phyloP scores from a whole-genome alignment of 2,113 vertebrate genomes.

The Archilochus colubris region DNA sequence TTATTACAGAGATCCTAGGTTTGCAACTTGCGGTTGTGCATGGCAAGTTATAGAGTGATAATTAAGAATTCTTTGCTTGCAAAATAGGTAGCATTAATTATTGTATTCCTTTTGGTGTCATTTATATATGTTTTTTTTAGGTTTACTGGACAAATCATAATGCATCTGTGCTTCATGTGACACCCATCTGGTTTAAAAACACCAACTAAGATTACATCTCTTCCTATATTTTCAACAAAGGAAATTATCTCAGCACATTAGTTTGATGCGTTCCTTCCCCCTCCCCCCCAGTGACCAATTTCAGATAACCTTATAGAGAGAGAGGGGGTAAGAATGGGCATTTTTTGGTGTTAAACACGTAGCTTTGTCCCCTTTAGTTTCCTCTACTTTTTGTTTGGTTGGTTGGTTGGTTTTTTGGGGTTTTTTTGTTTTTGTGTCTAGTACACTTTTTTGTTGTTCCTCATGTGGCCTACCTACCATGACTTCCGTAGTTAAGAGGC shows the following conservation, averaged over 20 bases:
- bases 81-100: not conserved
- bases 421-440: not conserved
- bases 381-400: accelerated
- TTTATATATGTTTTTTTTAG: not conserved
- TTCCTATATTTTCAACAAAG: not conserved
- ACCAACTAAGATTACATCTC: not conserved
- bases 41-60: not conserved
- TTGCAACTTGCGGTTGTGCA: not conserved
- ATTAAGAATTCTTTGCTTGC: not conserved
- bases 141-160: not conserved
- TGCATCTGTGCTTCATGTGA: not conserved
- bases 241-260: not conserved
- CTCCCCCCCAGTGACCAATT: not conserved
- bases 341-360: not conserved
- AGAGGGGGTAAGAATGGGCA: not conserved
- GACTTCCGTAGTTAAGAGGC: not conserved
- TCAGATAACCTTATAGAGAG: not conserved
- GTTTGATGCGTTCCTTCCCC: not conserved
- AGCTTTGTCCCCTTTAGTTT: not conserved
- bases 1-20: not conserved
- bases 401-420: not conserved
- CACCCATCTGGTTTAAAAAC: not conserved
- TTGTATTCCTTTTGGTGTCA: not conserved
- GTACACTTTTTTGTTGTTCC: not conserved
- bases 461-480: not conserved